A percentile compares a stretch with the other conserved stretches of the same genome.
These are phyloP conservation scores for Heliconius ismenius DNA, from an alignment of 2,888 invertebrate genomes.

Conservation along the genomic window DNA sequence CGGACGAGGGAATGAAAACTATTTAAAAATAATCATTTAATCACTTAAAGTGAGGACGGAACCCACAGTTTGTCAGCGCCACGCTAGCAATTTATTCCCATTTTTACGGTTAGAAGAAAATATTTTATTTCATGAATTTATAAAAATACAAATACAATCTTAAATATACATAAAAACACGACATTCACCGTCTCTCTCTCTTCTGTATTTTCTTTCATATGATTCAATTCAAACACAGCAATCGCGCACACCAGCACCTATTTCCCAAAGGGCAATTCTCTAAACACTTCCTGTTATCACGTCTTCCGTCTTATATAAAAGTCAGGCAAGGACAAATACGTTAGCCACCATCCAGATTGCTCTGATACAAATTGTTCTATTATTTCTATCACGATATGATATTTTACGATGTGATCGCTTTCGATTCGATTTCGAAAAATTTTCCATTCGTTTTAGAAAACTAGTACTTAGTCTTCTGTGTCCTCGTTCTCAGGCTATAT, in stretches of 20 bases:
- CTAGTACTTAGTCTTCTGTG: background rate
- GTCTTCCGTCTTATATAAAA: conserved; percentile 18
- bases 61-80: too few relatives aligned
- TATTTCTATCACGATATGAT: conserved; percentile 8
- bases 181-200: too few relatives aligned
- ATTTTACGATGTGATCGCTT: conserved; percentile 27
- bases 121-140: too few relatives aligned
- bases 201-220: background rate
- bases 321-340: conserved; percentile 41
- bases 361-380: conserved; percentile 29
- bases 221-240: background rate
- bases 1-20: too few relatives aligned
- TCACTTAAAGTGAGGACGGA: too few relatives aligned
- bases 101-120: too few relatives aligned
- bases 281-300: conserved; percentile 14
- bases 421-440: background rate
- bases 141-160: too few relatives aligned
- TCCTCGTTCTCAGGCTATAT: background rate
- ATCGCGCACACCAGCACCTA: background rate
- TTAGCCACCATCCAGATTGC: conserved; percentile 28
- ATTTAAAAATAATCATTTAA: too few relatives aligned
- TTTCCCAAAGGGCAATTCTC: conserved; percentile 7
- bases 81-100: too few relatives aligned
- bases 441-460: background rate
- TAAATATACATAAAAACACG: too few relatives aligned